Evolutionary conservation across 1,140 invertebrate genomes (phyloP).

Genomic region (Stegodyphus dumicola): DNA sequence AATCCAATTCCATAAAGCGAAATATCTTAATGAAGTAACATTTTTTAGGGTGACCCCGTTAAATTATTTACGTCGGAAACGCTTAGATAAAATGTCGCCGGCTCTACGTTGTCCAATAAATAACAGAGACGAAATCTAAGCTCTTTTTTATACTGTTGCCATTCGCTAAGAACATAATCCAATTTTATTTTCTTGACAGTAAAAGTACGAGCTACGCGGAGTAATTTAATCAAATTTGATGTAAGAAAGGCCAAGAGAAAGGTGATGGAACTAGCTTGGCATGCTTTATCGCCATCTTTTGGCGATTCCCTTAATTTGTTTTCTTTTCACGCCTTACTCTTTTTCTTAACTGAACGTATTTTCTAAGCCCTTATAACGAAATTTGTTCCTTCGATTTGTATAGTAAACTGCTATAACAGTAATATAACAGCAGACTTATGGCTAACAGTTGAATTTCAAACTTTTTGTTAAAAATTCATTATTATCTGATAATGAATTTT

Average conservation of each 20-base stretch:
- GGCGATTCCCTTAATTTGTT: too few relatives aligned
- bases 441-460: too few relatives aligned
- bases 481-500: too few relatives aligned
- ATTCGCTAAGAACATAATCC: constrained; percentile 42
- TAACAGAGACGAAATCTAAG: constrained; percentile 32
- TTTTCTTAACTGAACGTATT: too few relatives aligned
- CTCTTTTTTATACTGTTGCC: constrained; percentile 2
- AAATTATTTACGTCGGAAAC: constrained; percentile 41
- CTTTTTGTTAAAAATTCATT: too few relatives aligned
- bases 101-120: constrained; percentile 25
- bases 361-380: too few relatives aligned
- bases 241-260: neutral
- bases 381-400: too few relatives aligned
- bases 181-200: constrained; percentile 44
- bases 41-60: constrained; percentile 22
- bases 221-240: constrained; percentile 54
- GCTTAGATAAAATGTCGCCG: constrained; percentile 36
- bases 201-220: constrained; percentile 16
- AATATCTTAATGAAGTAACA: constrained; percentile 8
- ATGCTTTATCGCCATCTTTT: too few relatives aligned
- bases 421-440: too few relatives aligned
- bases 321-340: too few relatives aligned
- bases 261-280: too few relatives aligned
- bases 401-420: too few relatives aligned
- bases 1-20: neutral